These are phyloP conservation scores for Leptobrachium ailaonicum DNA, from an alignment of 2,113 vertebrate species.

Conservation along the genomic window DNA sequence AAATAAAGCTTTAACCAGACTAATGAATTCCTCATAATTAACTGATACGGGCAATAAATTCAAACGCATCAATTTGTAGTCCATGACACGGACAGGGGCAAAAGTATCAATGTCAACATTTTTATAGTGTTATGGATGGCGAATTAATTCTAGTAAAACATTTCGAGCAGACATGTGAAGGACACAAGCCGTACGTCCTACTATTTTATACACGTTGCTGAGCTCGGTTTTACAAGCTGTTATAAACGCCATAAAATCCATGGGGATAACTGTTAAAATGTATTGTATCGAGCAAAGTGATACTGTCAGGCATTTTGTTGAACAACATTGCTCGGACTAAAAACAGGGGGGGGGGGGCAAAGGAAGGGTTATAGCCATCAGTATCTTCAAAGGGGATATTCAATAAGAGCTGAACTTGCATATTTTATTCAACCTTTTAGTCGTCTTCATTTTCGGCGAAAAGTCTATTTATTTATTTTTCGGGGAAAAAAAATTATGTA, in stretches of 20 bases:
- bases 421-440: too few relatives aligned
- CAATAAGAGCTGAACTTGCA: too few relatives aligned
- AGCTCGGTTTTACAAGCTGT: slow-evolving; percentile 24
- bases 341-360: too few relatives aligned
- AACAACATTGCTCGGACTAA: too few relatives aligned
- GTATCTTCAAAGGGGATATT: too few relatives aligned
- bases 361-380: too few relatives aligned
- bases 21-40: slow-evolving; percentile 35
- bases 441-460: too few relatives aligned
- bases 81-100: background rate
- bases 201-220: slow-evolving; percentile 13
- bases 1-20: slow-evolving; percentile 6
- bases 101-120: slow-evolving; percentile 16
- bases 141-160: slow-evolving; percentile 16
- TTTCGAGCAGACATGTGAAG: slow-evolving; percentile 25
- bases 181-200: slow-evolving; percentile 14
- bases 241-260: slow-evolving; percentile 33
- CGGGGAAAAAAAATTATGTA: too few relatives aligned
- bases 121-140: slow-evolving; percentile 22
- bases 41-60: slow-evolving; percentile 34
- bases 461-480: too few relatives aligned
- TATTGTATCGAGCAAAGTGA: too few relatives aligned
- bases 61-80: background rate
- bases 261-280: slow-evolving; percentile 7
- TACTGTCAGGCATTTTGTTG: too few relatives aligned